These are phyloP conservation scores for Busseola fusca DNA, from an alignment of 2,888 invertebrate species.

Conservation along the genomic window DNA sequence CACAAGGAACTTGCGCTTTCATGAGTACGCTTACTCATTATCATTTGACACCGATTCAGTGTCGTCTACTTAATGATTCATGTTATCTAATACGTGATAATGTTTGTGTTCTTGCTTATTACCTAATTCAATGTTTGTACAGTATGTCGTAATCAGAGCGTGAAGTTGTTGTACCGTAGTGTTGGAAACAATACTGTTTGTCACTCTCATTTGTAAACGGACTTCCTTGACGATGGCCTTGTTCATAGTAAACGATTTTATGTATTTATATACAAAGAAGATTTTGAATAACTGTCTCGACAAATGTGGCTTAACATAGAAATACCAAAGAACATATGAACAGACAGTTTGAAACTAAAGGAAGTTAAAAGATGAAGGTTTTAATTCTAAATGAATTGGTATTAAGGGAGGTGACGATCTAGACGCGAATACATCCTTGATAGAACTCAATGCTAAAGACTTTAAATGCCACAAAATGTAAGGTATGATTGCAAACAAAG, in stretches of 20 bases:
- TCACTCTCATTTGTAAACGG: slow-evolving; percentile 2
- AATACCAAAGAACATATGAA: not conserved
- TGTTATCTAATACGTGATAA: slow-evolving; percentile 59
- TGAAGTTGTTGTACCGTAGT: not conserved
- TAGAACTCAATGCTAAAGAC: not conserved
- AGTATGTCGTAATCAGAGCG: slow-evolving; percentile 39
- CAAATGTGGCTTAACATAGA: not conserved
- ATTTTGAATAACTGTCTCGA: not conserved
- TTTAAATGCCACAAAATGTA: not conserved
- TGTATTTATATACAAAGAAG: not conserved
- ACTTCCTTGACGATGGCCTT: not conserved
- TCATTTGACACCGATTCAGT: slow-evolving; percentile 60
- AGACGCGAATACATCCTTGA: not conserved
- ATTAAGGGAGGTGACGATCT: not conserved
- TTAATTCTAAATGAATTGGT: not conserved
- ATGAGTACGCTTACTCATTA: slow-evolving; percentile 40
- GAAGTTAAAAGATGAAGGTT: not conserved
- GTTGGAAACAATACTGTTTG: slow-evolving; percentile 7
- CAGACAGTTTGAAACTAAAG: not conserved
- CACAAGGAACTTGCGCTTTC: slow-evolving; percentile 44
- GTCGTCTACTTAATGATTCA: slow-evolving; percentile 56
- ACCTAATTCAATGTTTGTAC: slow-evolving; percentile 36
- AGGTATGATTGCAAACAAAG: not conserved
- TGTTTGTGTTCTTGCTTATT: slow-evolving; percentile 45
- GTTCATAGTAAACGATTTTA: not conserved